Conservation (phyloP, 1,140 invertebrate genomes). For the Acyrthosiphon pisum region DNA sequence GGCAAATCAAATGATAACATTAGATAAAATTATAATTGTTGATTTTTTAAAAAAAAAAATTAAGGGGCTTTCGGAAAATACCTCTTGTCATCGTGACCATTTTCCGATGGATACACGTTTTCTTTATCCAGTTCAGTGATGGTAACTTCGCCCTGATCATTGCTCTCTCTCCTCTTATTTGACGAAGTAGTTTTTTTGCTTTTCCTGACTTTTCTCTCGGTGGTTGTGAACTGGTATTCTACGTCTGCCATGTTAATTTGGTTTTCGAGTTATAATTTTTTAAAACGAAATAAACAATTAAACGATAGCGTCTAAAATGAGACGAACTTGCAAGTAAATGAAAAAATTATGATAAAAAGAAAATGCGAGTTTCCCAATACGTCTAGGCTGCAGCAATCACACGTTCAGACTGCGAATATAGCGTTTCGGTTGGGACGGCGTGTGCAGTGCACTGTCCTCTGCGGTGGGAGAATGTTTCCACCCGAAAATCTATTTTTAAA, state of each 20-base stretch:
- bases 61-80: slow-evolving; percentile 73
- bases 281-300: neutral
- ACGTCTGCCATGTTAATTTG: slow-evolving; percentile 78
- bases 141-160: slow-evolving; percentile 75
- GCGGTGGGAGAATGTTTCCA: slow-evolving; percentile 38
- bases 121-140: slow-evolving; percentile 78
- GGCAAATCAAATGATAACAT: neutral
- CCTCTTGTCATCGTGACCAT: slow-evolving; percentile 76
- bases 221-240: slow-evolving; percentile 82
- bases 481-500: slow-evolving; percentile 57
- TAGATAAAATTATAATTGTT: neutral
- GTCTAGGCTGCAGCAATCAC: slow-evolving; percentile 52
- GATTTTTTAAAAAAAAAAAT: neutral
- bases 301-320: neutral
- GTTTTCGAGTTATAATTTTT: neutral
- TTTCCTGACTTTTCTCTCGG: slow-evolving; percentile 88
- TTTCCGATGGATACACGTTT: slow-evolving; percentile 63
- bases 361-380: slow-evolving; percentile 40
- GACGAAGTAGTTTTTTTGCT: slow-evolving; percentile 69
- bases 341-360: neutral
- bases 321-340: neutral
- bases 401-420: slow-evolving; percentile 51
- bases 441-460: slow-evolving; percentile 32
- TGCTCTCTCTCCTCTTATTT: slow-evolving; percentile 74
- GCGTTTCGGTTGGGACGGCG: slow-evolving; percentile 34